Conservation (phyloP, 1,140 invertebrate species). For the Campoletis sonorensis region DNA sequence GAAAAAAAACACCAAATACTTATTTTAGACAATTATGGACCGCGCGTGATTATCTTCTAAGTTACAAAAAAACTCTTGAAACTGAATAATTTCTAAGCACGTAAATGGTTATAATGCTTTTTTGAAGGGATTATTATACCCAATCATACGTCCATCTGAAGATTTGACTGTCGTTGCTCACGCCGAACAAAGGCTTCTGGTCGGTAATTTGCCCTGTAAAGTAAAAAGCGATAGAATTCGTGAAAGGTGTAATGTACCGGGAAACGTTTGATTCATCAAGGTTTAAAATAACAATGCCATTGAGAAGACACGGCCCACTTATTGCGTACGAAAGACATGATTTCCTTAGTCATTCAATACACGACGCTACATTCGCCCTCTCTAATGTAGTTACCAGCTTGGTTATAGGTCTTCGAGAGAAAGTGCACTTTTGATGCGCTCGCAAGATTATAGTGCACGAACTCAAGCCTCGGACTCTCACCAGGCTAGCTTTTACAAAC, state of each 20-base stretch:
- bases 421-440: conserved; percentile 61
- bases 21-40: too few species aligned
- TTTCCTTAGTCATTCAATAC: neutral
- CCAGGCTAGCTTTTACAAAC: conserved; percentile 49
- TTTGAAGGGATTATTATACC: too few species aligned
- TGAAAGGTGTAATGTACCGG: neutral
- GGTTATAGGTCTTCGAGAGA: conserved; percentile 59
- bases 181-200: neutral
- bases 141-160: too few species aligned
- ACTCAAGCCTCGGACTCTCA: neutral
- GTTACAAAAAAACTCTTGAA: too few species aligned
- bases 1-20: too few species aligned
- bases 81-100: too few species aligned
- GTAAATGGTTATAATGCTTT: too few species aligned
- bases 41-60: too few species aligned
- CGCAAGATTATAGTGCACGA: conserved; percentile 44
- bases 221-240: neutral
- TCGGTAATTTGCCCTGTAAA: neutral
- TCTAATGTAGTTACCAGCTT: neutral
- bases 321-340: conserved; percentile 8
- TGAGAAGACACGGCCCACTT: conserved; percentile 1
- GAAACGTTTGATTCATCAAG: neutral
- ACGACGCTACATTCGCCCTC: neutral
- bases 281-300: neutral
- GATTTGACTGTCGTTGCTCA: neutral